A percentile compares a stretch with the other conserved stretches of the same genome.
Evolutionary conservation across 2,888 invertebrate genomes (phyloP).

Genomic region (Chrysopilus asiliformis): DNA sequence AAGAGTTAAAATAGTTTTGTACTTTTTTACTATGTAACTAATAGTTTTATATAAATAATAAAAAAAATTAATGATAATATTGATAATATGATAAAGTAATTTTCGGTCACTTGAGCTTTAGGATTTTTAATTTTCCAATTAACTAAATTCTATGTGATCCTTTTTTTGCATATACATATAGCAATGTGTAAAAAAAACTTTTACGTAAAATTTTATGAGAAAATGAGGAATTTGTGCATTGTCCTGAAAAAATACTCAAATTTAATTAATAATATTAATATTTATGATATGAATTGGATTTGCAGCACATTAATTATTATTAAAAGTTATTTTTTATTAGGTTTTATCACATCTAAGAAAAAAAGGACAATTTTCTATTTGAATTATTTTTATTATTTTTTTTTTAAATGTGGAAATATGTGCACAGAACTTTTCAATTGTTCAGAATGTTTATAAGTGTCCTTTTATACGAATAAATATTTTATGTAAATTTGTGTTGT

Average conservation of each 20-base stretch:
- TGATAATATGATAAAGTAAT: constrained; percentile 10
- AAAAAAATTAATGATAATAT: constrained; percentile 5
- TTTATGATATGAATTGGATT: constrained; percentile 17
- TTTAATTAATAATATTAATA: constrained; percentile 20
- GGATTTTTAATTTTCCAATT: constrained; percentile 18
- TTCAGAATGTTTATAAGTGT: constrained; percentile 13
- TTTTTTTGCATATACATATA: too few species aligned
- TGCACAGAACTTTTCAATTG: constrained; percentile 6
- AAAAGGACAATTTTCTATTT: background rate
- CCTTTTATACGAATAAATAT: constrained; percentile 14
- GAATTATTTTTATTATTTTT: background rate
- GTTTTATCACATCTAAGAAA: background rate
- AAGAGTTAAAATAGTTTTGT: constrained; percentile 15
- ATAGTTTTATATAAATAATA: constrained; percentile 3
- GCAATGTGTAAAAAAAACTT: too few species aligned
- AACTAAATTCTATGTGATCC: constrained; percentile 18
- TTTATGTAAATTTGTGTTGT: constrained; percentile 7
- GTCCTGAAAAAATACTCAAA: too few species aligned
- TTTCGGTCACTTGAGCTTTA: constrained; percentile 34
- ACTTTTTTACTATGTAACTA: constrained; percentile 13
- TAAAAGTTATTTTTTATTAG: constrained; percentile 7
- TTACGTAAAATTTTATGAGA: too few species aligned
- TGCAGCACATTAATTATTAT: constrained; percentile 8
- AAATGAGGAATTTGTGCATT: too few species aligned
- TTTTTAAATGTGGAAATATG: constrained; percentile 1